Percentiles rank a stretch among this genome's conserved stretches.
Conservation (phyloP, 1,140 invertebrate genomes). For the Tenebrio molitor region DNA sequence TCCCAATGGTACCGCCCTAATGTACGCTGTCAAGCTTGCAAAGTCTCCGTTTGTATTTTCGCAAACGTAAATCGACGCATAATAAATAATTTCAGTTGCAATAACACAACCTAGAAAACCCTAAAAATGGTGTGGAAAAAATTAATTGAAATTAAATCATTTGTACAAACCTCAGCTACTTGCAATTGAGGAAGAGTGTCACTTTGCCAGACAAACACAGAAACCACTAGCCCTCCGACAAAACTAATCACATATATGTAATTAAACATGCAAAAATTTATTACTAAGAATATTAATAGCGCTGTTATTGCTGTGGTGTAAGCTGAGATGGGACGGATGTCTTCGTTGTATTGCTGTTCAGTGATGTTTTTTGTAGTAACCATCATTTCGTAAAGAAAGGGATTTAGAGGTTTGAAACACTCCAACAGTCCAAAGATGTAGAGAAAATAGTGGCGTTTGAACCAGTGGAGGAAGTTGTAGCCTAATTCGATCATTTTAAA, state of each 20-base stretch:
- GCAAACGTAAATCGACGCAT: slow-evolving; percentile 12
- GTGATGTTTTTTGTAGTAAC: slow-evolving; percentile 1
- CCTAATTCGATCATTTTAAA: neutral
- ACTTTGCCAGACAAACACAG: neutral
- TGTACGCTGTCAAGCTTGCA: neutral
- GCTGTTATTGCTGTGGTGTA: neutral
- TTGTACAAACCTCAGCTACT: neutral
- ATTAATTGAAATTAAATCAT: too few species aligned
- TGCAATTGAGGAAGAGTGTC: neutral
- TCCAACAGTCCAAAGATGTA: neutral
- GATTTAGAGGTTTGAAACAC: neutral
- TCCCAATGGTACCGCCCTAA: neutral
- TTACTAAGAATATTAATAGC: neutral
- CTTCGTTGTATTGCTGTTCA: neutral
- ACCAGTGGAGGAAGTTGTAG: slow-evolving; percentile 14
- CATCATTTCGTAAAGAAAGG: neutral
- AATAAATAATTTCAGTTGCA: slow-evolving; percentile 22
- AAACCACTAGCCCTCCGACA: neutral
- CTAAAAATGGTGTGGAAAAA: neutral
- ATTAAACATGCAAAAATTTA: neutral
- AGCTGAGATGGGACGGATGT: neutral
- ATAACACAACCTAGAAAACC: neutral
- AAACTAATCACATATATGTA: neutral
- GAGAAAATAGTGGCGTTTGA: slow-evolving; percentile 8
- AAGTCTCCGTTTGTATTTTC: neutral